phyloP scores from a whole-genome alignment of 2,797 vertebrate genomes.

The Diplodus sargus region DNA sequence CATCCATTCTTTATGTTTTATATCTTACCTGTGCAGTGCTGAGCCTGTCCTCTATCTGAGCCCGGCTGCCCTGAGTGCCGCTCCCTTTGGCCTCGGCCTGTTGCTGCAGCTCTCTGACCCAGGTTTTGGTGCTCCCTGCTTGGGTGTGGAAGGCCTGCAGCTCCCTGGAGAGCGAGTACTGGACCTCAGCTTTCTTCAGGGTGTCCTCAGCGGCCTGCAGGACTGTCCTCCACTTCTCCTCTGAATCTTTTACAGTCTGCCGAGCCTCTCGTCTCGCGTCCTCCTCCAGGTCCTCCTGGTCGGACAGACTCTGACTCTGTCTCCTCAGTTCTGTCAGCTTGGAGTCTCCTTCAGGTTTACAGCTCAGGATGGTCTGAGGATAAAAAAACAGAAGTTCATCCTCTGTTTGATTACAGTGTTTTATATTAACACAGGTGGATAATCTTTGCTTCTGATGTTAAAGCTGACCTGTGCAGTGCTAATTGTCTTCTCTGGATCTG shows the following conservation, averaged over 20 bases:
- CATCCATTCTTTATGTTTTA: not conserved
- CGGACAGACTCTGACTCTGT: conserved; percentile 63
- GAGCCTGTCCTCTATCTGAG: conserved; percentile 83
- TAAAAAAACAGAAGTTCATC: not conserved
- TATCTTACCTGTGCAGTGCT: conserved; percentile 70
- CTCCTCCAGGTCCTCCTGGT: conserved; percentile 68
- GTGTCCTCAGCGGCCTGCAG: conserved; percentile 65
- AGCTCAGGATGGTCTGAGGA: conserved; percentile 84
- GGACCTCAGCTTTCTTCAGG: conserved; percentile 66
- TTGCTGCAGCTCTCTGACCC: conserved; percentile 83
- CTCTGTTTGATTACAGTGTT: not conserved
- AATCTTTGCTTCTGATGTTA: not conserved
- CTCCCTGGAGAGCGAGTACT: conserved; percentile 75
- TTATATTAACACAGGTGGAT: no score
- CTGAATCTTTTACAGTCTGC: conserved; percentile 49
- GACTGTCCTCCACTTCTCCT: conserved; percentile 75
- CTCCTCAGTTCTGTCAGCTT: conserved; percentile 80
- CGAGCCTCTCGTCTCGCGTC: conserved; percentile 33
- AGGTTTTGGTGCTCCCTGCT: conserved; percentile 74
- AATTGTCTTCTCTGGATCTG: conserved; percentile 78
- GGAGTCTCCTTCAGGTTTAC: conserved; percentile 81
- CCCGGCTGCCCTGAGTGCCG: conserved; percentile 59
- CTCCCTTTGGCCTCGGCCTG: conserved; percentile 70
- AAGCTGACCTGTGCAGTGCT: conserved; percentile 85
- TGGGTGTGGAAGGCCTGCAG: conserved; percentile 81